Evolutionary conservation across 2,888 invertebrate species (phyloP).

Genomic region (Eucera pruinosa): DNA sequence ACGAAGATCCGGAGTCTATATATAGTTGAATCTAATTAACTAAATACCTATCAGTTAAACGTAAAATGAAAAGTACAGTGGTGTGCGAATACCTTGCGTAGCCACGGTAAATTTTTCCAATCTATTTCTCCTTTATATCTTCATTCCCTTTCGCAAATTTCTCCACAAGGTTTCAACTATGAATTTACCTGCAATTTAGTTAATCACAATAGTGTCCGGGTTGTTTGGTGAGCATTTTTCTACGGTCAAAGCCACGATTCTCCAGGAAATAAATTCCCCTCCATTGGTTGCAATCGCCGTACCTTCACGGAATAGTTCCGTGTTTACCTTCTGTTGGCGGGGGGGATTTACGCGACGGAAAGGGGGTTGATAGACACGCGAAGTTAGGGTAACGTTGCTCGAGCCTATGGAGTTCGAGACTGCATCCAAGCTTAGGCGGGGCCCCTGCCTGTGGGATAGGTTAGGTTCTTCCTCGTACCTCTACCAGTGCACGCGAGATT

Average conservation of each 20-base stretch:
- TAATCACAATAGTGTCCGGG: not conserved
- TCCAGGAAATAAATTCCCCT: not conserved
- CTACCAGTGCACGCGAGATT: constrained; percentile 54
- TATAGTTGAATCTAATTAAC: too few relatives aligned
- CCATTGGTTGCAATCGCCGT: not conserved
- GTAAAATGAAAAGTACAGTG: too few relatives aligned
- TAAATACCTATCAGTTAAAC: too few relatives aligned
- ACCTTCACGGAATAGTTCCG: constrained; percentile 7
- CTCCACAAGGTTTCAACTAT: too few relatives aligned
- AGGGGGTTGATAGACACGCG: constrained; percentile 33
- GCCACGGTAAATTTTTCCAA: too few relatives aligned
- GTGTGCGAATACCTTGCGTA: too few relatives aligned
- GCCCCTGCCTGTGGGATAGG: constrained; percentile 64
- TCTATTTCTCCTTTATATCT: too few relatives aligned
- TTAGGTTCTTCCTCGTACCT: constrained; percentile 56
- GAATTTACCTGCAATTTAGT: not conserved
- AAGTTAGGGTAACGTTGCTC: constrained; percentile 30
- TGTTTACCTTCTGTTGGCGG: constrained; percentile 36
- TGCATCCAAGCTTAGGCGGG: constrained; percentile 60
- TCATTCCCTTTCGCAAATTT: too few relatives aligned
- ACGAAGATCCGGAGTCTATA: too few relatives aligned
- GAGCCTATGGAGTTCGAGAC: constrained; percentile 29
- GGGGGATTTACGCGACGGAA: constrained; percentile 18
- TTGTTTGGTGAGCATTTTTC: not conserved
- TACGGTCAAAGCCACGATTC: not conserved